Conservation (phyloP, 2,888 invertebrate genomes). For the Tiliacea citrago region DNA sequence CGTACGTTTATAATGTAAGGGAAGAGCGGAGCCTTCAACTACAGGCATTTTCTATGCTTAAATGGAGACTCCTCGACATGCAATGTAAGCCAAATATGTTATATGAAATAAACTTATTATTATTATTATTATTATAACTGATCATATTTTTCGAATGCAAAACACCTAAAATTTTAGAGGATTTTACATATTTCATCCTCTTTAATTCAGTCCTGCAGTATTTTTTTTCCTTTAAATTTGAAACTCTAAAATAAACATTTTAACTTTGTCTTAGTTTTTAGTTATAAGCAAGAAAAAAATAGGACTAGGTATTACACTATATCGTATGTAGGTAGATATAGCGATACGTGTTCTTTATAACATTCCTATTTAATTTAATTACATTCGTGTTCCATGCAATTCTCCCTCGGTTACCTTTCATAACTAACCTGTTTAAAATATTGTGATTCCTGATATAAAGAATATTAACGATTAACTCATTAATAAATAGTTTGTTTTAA, state of each 20-base stretch:
- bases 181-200: background rate
- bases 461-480: background rate
- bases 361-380: too few relatives aligned
- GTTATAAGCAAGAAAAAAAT: too few relatives aligned
- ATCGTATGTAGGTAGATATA: too few relatives aligned
- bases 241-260: background rate
- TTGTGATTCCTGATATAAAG: background rate
- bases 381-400: background rate
- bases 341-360: too few relatives aligned
- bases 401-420: background rate
- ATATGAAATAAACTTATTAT: too few relatives aligned
- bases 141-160: background rate
- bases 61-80: too few relatives aligned
- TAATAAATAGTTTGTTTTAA: background rate
- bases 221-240: background rate
- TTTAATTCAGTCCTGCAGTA: background rate
- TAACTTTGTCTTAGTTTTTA: background rate
- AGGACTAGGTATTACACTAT: too few relatives aligned
- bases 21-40: too few relatives aligned
- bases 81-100: too few relatives aligned
- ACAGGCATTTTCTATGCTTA: too few relatives aligned
- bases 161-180: background rate
- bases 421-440: background rate
- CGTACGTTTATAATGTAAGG: too few relatives aligned
- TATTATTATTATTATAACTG: too few relatives aligned